Evolutionary conservation across 2,888 invertebrate genomes (phyloP), one percentile per base, ranked within the genome.

Genomic region (Eupithecia dodoneata): DNA sequence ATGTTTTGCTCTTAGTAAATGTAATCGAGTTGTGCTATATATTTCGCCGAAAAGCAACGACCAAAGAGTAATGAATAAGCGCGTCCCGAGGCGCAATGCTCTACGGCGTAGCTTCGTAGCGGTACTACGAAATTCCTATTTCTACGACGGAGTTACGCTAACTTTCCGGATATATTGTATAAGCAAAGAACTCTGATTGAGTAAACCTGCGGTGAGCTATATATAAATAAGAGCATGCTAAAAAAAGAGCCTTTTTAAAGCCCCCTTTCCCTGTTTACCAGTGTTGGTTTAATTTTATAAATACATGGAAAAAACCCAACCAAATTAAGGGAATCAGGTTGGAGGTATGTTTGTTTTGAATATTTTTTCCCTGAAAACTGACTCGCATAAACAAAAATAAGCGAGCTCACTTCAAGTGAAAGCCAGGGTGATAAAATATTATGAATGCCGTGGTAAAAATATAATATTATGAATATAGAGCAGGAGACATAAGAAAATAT

Each of bases 71-170:
- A 41, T 6, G 42, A 66, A 66, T 65, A 52, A 71, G 13, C 55
- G 45, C 13, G n/a, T 75, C 45, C 65, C 18, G 67, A 72, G 52
- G 45, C 47, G 15, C 67, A 69, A 72, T 47, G 49, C 67, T 79
- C 79, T 79, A 80, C 81, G 79, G 59, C 74, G 77, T 81, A 77
- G 73, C 75, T n/a, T 74, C 76, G 79, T 79, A 81, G 76, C 79
- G 66, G 72, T 69, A 82, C 82, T 83, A 80, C 81, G 79, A 80
- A 79, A 80, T 78, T 76, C 75, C 63, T 72, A 65, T 49, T 75
- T 71, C 66, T 59, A 66, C 70, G 71, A 49, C 70, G 45, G 65
- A 79, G 76, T 74, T 72, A 66, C 3, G 72, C 71, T 75, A 78
- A 75, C 79, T 81, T 74, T 75, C 72, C 73, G 71, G 74, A 78